A percentile compares a stretch with the other conserved stretches of the same genome.
Evolutionary conservation across 2,888 invertebrate genomes (phyloP).

Genomic region (Neoascia interrupta): DNA sequence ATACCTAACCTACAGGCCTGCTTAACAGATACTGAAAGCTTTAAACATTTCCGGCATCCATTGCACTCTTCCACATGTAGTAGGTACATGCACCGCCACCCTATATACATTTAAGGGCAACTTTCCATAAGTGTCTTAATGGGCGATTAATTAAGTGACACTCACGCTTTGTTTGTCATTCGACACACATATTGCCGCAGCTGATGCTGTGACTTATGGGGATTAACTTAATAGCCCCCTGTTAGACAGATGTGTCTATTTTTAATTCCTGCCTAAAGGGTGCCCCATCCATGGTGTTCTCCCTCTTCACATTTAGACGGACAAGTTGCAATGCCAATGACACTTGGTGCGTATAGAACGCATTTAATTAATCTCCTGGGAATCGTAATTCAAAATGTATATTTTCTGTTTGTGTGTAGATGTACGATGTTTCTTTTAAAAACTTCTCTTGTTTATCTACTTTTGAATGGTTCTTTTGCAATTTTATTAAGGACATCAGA

Average conservation of each 20-base stretch:
- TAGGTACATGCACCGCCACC: neutral
- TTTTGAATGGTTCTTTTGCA: too few species aligned
- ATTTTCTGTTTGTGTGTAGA: constrained; percentile 4
- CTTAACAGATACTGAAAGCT: too few species aligned
- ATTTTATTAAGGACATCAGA: too few species aligned
- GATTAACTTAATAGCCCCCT: constrained; percentile 26
- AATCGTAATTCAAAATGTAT: constrained; percentile 46
- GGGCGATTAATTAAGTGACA: constrained; percentile 44
- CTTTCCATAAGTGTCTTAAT: neutral
- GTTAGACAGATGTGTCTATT: constrained; percentile 48
- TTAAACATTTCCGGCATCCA: constrained; percentile 47
- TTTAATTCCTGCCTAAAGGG: constrained; percentile 29
- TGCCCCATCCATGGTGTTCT: neutral
- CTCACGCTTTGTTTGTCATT: constrained; percentile 38
- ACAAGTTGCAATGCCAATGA: constrained; percentile 47
- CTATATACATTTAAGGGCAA: constrained; percentile 18
- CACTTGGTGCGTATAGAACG: constrained; percentile 40
- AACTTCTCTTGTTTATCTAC: too few species aligned
- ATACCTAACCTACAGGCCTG: too few species aligned
- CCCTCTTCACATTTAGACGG: neutral
- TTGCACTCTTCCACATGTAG: neutral
- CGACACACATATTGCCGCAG: constrained; percentile 14
- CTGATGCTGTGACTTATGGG: constrained; percentile 36
- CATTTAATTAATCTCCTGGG: constrained; percentile 60
- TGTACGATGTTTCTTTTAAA: constrained; percentile 4